Evolutionary conservation across 2,888 invertebrate genomes (phyloP), one percentile per base, ranked within the genome.

Genomic region (Luperina testacea): DNA sequence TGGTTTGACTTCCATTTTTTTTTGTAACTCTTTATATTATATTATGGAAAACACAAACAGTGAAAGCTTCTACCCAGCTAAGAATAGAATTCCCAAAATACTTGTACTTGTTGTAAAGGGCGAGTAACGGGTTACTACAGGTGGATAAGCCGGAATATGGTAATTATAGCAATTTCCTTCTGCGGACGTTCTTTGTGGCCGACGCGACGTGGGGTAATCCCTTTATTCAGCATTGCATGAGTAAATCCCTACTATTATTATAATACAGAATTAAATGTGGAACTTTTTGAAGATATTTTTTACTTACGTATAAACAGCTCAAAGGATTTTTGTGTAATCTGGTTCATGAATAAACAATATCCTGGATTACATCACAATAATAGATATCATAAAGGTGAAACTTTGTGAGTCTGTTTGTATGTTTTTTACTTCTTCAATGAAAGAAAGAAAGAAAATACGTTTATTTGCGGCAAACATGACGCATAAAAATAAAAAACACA

Each of bases 151-250:
- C 63, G 72, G 72, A 57, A 81, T 77, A 77, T 79, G 79, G 72
- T 72, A 86, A 83, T 83, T 83, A 85, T 53, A 75, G 86, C 79
- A 74, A 86, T 79, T 83, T 77, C 83, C 84, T 77, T 65, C 38
- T 20, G 53, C 72, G 68, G 57, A 64, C 51, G 71, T n/a, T 63
- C 83, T 83, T 85, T 86, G 71, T 72, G 38, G 13, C 74, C 42
- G 20, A 32, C 64, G 15, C 42, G 20, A n/a, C 64, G 15, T 45
- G 38, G 61, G 61, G 20, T 67, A n/a, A 80, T 24, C 75, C 73
- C 57, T 79, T 61, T 64, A 77, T 77, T 53, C 64, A 20, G 72
- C 24, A 61, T 32, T 53, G 70, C 45, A 67, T 59, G 77, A 42
- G 57, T 68, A 68, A 68, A 51, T 67, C 51, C 17, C 27, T 69